A percentile compares a stretch with the other conserved stretches of the same genome.
These are phyloP conservation scores for Lasioglossum villosulum DNA, from an alignment of 2,888 invertebrate species.

Conservation along the genomic window DNA sequence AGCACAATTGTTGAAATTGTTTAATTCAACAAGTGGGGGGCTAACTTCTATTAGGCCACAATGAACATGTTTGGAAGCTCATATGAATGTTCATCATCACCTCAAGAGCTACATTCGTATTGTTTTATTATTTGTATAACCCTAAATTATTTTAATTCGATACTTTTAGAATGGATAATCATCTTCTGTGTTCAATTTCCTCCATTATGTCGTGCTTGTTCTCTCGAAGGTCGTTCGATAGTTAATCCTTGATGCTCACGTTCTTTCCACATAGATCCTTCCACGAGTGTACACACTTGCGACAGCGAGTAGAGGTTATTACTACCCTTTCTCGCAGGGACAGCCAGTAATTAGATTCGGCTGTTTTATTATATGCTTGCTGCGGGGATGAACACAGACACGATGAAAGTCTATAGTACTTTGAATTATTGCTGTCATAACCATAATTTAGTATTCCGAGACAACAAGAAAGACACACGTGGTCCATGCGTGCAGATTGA, in stretches of 20 bases:
- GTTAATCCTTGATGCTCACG: background rate
- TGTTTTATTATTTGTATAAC: background rate
- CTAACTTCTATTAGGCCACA: too few species aligned
- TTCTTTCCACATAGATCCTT: background rate
- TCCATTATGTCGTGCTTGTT: background rate
- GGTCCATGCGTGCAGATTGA: conserved; percentile 37
- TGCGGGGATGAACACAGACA: conserved; percentile 24
- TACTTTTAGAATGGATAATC: background rate
- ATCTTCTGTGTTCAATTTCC: background rate
- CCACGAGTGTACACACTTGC: background rate
- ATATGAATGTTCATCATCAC: background rate
- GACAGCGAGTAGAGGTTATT: conserved; percentile 18
- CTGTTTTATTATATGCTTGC: conserved; percentile 50
- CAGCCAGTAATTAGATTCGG: conserved; percentile 55
- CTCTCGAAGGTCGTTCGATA: conserved; percentile 14
- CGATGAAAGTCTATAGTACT: conserved; percentile 47
- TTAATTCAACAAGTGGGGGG: too few species aligned
- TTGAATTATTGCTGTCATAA: conserved; percentile 53
- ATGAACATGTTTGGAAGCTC: background rate
- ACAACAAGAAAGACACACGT: conserved; percentile 20
- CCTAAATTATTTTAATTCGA: background rate
- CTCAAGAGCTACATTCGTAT: background rate
- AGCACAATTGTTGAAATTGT: too few species aligned
- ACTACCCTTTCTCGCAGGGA: conserved; percentile 27
- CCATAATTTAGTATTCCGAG: conserved; percentile 55